Conservation (phyloP, 2,797 vertebrate genomes). For the Pipistrellus pipistrellus region DNA sequence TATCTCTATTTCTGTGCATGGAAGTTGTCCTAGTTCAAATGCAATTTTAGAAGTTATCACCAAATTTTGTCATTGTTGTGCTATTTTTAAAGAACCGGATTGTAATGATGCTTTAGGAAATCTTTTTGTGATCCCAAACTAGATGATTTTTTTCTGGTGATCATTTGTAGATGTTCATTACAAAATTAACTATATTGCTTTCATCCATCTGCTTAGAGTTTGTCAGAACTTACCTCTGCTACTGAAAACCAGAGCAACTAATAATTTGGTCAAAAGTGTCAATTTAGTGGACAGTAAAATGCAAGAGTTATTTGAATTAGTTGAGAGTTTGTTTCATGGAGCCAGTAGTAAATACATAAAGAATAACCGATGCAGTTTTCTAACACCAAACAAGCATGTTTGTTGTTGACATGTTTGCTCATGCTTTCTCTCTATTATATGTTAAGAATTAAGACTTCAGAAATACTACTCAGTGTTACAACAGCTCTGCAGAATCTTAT, state of each 20-base stretch:
- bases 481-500: neutral
- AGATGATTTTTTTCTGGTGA: neutral
- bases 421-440: neutral
- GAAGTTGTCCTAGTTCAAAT: conserved; percentile 62
- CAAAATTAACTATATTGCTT: neutral
- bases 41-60: conserved; percentile 63
- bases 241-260: neutral
- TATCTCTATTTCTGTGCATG: conserved; percentile 51
- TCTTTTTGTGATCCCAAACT: neutral
- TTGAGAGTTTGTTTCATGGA: neutral
- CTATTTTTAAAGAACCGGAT: conserved; percentile 34
- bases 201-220: neutral
- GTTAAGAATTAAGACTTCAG: neutral
- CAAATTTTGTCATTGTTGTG: conserved; percentile 41
- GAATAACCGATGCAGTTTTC: neutral
- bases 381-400: neutral
- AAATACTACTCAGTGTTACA: neutral
- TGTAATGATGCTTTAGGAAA: conserved; percentile 25
- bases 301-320: neutral
- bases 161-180: neutral
- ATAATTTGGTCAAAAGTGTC: conserved; percentile 11
- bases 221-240: neutral
- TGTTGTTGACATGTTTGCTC: neutral
- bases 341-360: neutral
- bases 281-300: neutral